A percentile compares a stretch with the other conserved stretches of the same genome.
Evolutionary conservation across 1,140 invertebrate genomes (phyloP).

Genomic region (Platyura marginata): DNA sequence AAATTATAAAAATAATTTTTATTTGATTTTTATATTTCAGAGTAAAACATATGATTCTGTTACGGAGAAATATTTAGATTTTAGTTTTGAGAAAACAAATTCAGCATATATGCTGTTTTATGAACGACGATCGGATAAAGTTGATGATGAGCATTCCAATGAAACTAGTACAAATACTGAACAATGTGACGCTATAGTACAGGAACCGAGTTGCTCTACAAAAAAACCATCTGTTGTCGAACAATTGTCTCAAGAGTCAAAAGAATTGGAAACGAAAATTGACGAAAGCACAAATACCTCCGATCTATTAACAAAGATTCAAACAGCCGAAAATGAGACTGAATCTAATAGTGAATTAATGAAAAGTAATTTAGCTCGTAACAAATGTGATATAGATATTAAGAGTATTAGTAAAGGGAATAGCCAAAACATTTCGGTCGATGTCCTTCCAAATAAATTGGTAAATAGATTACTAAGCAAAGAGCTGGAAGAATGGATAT

Average conservation of each 20-base stretch:
- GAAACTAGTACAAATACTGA: too few relatives aligned
- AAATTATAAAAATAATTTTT: conserved; percentile 3
- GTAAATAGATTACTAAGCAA: conserved; percentile 35
- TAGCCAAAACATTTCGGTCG: conserved; percentile 16
- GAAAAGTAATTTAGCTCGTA: conserved; percentile 1
- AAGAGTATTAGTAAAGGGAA: not conserved
- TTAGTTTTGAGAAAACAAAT: conserved; percentile 93
- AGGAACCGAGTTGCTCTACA: conserved; percentile 17
- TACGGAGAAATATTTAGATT: conserved; percentile 93
- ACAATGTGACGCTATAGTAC: conserved; percentile 23
- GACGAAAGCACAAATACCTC: not conserved
- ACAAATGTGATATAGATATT: conserved; percentile 5
- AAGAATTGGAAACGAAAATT: too few relatives aligned
- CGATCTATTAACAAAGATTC: not conserved
- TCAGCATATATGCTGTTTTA: conserved; percentile 97
- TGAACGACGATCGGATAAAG: conserved; percentile 34
- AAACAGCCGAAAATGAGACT: not conserved
- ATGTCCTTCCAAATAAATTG: conserved; percentile 21
- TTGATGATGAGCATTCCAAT: not conserved
- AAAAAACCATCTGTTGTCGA: too few relatives aligned
- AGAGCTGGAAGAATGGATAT: conserved; percentile 78
- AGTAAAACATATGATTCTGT: conserved; percentile 93
- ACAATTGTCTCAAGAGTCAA: not conserved
- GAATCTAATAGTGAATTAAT: not conserved
- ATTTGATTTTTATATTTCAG: conserved; percentile 29